Percentiles rank a stretch among this genome's conserved stretches.
These are phyloP conservation scores for Poecilia picta DNA, from an alignment of 2,797 vertebrate genomes.

Conservation along the genomic window DNA sequence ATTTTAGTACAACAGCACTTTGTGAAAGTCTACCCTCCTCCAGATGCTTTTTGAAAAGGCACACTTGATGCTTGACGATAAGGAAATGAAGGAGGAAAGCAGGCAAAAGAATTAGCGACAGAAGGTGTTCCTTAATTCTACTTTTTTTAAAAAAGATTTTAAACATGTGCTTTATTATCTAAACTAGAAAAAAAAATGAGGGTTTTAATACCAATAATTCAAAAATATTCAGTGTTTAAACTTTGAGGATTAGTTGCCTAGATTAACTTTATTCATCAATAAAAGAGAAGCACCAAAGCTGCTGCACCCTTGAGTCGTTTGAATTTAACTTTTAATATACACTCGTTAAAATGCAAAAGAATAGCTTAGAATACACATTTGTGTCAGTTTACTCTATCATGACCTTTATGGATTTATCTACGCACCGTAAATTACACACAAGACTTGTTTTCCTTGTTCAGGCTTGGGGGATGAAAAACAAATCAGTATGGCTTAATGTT, in stretches of 20 bases:
- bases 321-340: conserved; percentile 41
- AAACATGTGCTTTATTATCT: conserved; percentile 34
- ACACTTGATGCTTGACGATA: conserved; percentile 47
- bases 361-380: conserved; percentile 15
- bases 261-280: neutral
- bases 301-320: conserved; percentile 7
- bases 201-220: conserved; percentile 8
- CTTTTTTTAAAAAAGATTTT: conserved; percentile 9
- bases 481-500: conserved; percentile 25
- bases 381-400: conserved; percentile 26
- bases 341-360: conserved; percentile 45
- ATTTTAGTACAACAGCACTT: conserved; percentile 15
- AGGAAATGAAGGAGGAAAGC: conserved; percentile 18
- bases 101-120: neutral
- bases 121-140: neutral
- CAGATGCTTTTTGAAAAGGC: conserved; percentile 43
- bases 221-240: conserved; percentile 6
- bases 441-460: conserved; percentile 19
- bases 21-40: conserved; percentile 30
- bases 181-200: neutral
- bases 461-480: conserved; percentile 51
- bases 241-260: neutral
- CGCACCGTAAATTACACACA: conserved; percentile 28
- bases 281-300: neutral
- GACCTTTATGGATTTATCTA: conserved; percentile 18